Evolutionary conservation across 2,797 vertebrate genomes (phyloP).

Genomic region (Sebastes jordani): DNA sequence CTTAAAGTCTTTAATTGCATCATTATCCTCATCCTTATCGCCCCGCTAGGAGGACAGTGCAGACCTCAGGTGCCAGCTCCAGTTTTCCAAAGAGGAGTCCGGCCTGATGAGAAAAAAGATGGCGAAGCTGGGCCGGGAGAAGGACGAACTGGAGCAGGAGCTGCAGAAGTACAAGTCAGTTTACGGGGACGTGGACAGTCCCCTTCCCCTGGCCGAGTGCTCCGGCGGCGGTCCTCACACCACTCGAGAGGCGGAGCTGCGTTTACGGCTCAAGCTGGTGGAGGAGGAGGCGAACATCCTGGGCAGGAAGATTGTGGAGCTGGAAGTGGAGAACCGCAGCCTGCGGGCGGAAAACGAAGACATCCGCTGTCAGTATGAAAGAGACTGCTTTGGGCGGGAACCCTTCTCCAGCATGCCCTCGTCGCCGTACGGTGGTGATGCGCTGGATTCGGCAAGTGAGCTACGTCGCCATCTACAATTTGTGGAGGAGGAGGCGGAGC

Average conservation of each 20-base stretch:
- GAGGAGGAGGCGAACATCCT: constrained; percentile 98
- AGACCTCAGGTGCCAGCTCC: constrained; percentile 97
- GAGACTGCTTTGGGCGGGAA: constrained; percentile 90
- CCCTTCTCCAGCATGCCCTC: constrained; percentile 92
- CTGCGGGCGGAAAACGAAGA: constrained; percentile 97
- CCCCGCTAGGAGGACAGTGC: constrained; percentile 92
- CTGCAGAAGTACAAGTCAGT: constrained; percentile 95
- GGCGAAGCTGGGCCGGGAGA: constrained; percentile 95
- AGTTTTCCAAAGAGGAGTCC: constrained; percentile 98
- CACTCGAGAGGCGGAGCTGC: constrained; percentile 89
- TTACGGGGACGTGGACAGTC: constrained; percentile 96
- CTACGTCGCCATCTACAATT: constrained; percentile 97
- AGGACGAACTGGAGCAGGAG: constrained; percentile 95
- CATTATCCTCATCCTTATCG: neutral
- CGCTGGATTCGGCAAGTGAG: constrained; percentile 90
- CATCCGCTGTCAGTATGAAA: constrained; percentile 92
- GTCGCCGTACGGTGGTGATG: constrained; percentile 89
- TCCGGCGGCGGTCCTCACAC: constrained; percentile 90
- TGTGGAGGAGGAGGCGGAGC: constrained; percentile 96
- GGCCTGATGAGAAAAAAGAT: constrained; percentile 97
- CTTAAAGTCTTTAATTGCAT: neutral
- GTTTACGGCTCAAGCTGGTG: constrained; percentile 93
- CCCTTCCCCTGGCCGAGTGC: constrained; percentile 87
- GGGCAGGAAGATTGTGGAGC: constrained; percentile 96
- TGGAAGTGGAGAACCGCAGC: constrained; percentile 97